Conservation (phyloP, 92 coral and sea anemone genomes). For the Epizoanthus scotinus region DNA sequence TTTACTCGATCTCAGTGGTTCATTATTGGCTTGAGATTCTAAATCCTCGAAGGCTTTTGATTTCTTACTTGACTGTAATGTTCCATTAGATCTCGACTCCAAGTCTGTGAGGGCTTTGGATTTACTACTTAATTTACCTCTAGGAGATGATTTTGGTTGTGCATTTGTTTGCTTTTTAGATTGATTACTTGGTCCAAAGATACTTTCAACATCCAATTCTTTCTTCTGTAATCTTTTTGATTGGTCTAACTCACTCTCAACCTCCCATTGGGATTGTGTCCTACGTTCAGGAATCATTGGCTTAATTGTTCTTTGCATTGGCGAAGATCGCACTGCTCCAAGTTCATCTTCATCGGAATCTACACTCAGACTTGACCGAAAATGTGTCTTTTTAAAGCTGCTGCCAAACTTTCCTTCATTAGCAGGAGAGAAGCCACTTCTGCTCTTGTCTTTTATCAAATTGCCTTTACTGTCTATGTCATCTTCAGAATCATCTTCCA, state of each 20-base stretch:
- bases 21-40: conserved; percentile 9
- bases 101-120: background rate
- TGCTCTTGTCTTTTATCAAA: too few relatives aligned
- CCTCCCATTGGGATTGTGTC: conserved; percentile 19
- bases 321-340: background rate
- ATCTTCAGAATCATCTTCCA: conserved; percentile 37
- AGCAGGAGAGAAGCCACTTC: background rate
- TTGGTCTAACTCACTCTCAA: background rate
- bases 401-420: background rate
- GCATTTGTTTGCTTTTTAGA: background rate
- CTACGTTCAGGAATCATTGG: conserved; percentile 13
- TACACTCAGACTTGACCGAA: background rate
- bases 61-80: conserved; percentile 7
- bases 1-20: background rate
- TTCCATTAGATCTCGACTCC: background rate
- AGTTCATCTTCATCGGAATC: conserved; percentile 21
- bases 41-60: conserved; percentile 27
- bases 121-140: conserved; percentile 4
- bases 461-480: background rate
- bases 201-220: background rate
- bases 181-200: background rate
- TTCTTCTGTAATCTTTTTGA: background rate
- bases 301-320: background rate
- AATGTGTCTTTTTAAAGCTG: background rate
- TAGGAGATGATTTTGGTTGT: conserved; percentile 2